Conservation (phyloP, 2,797 vertebrate genomes). For the Gobio occitaniae region DNA sequence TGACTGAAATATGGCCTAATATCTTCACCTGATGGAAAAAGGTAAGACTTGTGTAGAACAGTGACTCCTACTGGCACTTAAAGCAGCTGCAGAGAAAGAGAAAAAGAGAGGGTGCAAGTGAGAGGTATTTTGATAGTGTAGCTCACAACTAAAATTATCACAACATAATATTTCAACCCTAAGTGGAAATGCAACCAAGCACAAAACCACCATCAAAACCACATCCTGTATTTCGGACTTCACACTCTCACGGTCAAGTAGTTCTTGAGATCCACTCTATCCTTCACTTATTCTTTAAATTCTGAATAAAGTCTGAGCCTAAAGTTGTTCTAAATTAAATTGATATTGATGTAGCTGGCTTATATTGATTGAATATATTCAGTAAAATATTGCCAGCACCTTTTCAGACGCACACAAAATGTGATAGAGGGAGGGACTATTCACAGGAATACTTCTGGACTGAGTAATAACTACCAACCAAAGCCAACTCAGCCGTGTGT, state of each 20-base stretch:
- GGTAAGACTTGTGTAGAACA: conserved; percentile 42
- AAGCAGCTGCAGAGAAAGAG: conserved; percentile 27
- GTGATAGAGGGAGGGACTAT: not conserved
- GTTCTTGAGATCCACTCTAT: not conserved
- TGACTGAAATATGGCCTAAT: conserved; percentile 12
- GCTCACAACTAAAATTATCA: not conserved
- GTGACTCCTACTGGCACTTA: conserved; percentile 53
- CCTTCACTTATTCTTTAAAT: not conserved
- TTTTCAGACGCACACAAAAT: not conserved
- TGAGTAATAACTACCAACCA: conserved; percentile 30
- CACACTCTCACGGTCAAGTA: not conserved
- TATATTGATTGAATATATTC: too few relatives aligned
- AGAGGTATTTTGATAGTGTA: not conserved
- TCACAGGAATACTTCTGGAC: conserved; percentile 21
- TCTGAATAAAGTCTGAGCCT: not conserved
- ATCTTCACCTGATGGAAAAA: conserved; percentile 15
- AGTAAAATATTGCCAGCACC: not conserved
- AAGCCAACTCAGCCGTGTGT: conserved; percentile 24
- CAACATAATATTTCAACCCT: not conserved
- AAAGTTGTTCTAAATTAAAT: not conserved
- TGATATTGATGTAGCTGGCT: conserved; percentile 4
- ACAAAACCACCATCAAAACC: conserved; percentile 15
- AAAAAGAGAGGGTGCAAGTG: not conserved
- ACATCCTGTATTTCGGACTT: conserved; percentile 28
- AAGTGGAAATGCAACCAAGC: not conserved